Conservation (phyloP, 2,113 vertebrate species). For the Triplophysa dalaica region DNA sequence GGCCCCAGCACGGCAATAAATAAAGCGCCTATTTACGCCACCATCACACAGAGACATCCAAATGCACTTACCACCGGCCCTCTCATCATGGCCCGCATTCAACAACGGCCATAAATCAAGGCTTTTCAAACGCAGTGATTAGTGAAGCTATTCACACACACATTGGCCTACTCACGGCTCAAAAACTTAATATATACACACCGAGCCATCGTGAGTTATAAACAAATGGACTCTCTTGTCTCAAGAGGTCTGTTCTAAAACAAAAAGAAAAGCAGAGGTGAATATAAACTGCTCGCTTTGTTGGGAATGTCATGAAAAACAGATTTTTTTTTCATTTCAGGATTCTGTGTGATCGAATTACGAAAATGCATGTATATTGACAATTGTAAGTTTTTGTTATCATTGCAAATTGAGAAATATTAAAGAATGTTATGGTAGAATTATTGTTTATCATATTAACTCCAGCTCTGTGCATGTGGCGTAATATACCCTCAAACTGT, state of each 20-base stretch:
- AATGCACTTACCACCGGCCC: constrained; percentile 93
- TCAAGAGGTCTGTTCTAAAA: background rate
- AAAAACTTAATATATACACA: constrained; percentile 3
- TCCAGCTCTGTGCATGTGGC: no score
- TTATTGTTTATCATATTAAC: no score
- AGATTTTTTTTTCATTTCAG: no score
- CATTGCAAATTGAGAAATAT: no score
- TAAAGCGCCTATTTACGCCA: constrained; percentile 99
- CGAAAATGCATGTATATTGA: no score
- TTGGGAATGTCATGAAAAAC: no score
- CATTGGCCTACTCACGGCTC: background rate
- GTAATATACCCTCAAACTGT: no score
- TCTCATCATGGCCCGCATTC: constrained; percentile 94
- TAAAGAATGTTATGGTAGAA: no score
- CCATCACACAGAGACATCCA: constrained; percentile 92
- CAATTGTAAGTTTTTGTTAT: no score
- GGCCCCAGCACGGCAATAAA: constrained; percentile 99
- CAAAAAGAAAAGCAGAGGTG: background rate
- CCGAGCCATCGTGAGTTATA: background rate
- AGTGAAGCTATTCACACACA: constrained; percentile 89
- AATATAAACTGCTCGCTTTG: no score
- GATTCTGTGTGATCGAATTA: no score
- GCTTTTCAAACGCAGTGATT: constrained; percentile 89
- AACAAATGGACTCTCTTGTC: background rate
- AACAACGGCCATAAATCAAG: constrained; percentile 96